A percentile compares a stretch with the other conserved stretches of the same genome.
These are phyloP conservation scores for Lampris megalopsis DNA, from an alignment of 2,113 vertebrate genomes.

Conservation along the genomic window DNA sequence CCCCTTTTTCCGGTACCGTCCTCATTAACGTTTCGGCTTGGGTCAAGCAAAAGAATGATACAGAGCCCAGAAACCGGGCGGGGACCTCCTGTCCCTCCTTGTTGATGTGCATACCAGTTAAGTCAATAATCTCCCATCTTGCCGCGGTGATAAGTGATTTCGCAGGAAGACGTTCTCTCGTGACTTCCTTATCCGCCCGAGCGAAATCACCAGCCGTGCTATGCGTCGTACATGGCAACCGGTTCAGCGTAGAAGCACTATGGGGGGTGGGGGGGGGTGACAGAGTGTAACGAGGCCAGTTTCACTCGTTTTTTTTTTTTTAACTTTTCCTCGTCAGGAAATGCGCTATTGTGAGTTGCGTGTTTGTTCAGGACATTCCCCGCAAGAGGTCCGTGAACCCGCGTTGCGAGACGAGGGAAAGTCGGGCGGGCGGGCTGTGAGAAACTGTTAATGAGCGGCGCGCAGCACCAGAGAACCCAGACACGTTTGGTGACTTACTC, in stretches of 20 bases:
- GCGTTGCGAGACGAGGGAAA: conserved; percentile 15
- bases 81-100: conserved; percentile 61
- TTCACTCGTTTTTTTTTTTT: conserved; percentile 5
- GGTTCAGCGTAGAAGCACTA: conserved; percentile 25
- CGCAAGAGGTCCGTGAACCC: conserved; percentile 11
- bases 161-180: conserved; percentile 48
- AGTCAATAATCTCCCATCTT: conserved; percentile 75
- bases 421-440: conserved; percentile 11
- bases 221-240: conserved; percentile 13
- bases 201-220: conserved; percentile 49
- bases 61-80: conserved; percentile 37
- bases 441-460: conserved; percentile 42
- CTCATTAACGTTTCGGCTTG: not conserved
- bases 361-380: conserved; percentile 21
- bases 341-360: conserved; percentile 16
- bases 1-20: too few species aligned
- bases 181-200: conserved; percentile 52
- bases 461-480: conserved; percentile 9
- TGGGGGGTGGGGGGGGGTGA: conserved; percentile 18
- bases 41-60: conserved; percentile 70
- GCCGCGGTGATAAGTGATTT: conserved; percentile 68
- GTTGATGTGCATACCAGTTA: conserved; percentile 76
- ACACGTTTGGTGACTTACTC: conserved; percentile 25
- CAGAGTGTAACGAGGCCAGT: conserved; percentile 42
- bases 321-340: conserved; percentile 17